Percentiles rank a stretch among this genome's conserved stretches.
phyloP scores from a whole-genome alignment of 2,113 vertebrate species.

The Triplophysa dalaica region DNA sequence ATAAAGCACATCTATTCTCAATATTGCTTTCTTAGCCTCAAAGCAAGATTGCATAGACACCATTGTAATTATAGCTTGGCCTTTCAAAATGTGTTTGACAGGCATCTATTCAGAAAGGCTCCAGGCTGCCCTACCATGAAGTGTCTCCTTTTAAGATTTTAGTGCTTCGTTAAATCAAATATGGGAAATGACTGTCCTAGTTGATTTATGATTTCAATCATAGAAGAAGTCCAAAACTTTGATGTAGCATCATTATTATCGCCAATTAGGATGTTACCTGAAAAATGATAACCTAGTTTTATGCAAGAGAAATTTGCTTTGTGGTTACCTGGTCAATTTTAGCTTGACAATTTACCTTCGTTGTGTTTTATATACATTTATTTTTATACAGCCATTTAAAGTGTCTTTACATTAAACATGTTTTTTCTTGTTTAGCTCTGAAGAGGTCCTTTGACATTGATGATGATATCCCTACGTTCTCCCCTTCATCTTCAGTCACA shows the following conservation, averaged over 20 bases:
- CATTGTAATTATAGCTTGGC: slow-evolving; percentile 48
- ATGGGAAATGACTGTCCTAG: slow-evolving; percentile 25
- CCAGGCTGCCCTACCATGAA: slow-evolving; percentile 39
- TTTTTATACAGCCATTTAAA: neutral
- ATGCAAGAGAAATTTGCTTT: neutral
- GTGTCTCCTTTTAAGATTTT: slow-evolving; percentile 37
- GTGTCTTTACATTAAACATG: neutral
- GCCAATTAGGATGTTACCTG: neutral
- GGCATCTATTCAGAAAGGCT: slow-evolving; percentile 39
- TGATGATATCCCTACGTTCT: slow-evolving; percentile 69
- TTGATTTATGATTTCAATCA: slow-evolving; percentile 30
- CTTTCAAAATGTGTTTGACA: slow-evolving; percentile 48
- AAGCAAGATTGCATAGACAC: slow-evolving; percentile 53
- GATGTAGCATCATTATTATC: slow-evolving; percentile 26
- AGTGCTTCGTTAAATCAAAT: slow-evolving; percentile 37
- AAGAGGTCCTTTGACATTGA: slow-evolving; percentile 85
- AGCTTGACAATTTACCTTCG: neutral
- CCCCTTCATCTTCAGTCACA: slow-evolving; percentile 62
- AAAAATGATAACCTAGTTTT: neutral
- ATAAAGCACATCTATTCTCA: slow-evolving; percentile 39
- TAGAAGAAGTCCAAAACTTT: slow-evolving; percentile 33
- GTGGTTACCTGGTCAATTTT: neutral
- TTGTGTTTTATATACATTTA: neutral
- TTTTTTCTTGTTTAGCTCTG: slow-evolving; percentile 73
- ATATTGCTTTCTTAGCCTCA: slow-evolving; percentile 53